A percentile compares a stretch with the other conserved stretches of the same genome.
Evolutionary conservation across 1,140 invertebrate species (phyloP).

Genomic region (Coenobita brevimanus): DNA sequence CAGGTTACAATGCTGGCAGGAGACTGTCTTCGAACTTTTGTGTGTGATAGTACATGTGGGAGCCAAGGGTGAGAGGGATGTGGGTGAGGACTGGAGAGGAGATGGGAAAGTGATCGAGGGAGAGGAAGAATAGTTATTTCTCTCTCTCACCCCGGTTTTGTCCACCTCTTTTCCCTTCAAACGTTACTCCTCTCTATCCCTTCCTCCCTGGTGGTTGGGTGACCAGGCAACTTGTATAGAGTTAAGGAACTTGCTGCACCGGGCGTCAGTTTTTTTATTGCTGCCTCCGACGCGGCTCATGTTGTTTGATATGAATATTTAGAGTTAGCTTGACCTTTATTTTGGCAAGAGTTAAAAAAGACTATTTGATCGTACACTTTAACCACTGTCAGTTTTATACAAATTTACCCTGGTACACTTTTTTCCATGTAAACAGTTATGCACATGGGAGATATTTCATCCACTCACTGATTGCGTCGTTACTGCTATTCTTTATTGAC

Average conservation of each 20-base stretch:
- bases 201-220: slow-evolving; percentile 26
- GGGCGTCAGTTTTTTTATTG: slow-evolving; percentile 28
- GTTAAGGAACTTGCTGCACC: slow-evolving; percentile 35
- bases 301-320: slow-evolving; percentile 62
- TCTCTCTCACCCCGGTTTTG: slow-evolving; percentile 41
- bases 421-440: slow-evolving; percentile 48
- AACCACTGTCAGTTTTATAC: slow-evolving; percentile 45
- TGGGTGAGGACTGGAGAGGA: too few species aligned
- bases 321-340: slow-evolving; percentile 49
- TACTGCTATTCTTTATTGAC: slow-evolving; percentile 24
- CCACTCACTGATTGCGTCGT: neutral
- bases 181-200: slow-evolving; percentile 20
- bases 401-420: slow-evolving; percentile 47
- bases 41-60: too few species aligned
- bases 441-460: slow-evolving; percentile 40
- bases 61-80: too few species aligned
- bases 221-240: slow-evolving; percentile 51
- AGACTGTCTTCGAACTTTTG: too few species aligned
- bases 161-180: slow-evolving; percentile 18
- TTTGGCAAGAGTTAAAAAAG: slow-evolving; percentile 49
- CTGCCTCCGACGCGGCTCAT: slow-evolving; percentile 27
- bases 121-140: too few species aligned
- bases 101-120: too few species aligned
- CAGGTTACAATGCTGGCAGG: too few species aligned
- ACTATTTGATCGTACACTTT: slow-evolving; percentile 43